A percentile compares a stretch with the other conserved stretches of the same genome.
Evolutionary conservation across 2,113 vertebrate species (phyloP).

Genomic region (Hemicordylus capensis): DNA sequence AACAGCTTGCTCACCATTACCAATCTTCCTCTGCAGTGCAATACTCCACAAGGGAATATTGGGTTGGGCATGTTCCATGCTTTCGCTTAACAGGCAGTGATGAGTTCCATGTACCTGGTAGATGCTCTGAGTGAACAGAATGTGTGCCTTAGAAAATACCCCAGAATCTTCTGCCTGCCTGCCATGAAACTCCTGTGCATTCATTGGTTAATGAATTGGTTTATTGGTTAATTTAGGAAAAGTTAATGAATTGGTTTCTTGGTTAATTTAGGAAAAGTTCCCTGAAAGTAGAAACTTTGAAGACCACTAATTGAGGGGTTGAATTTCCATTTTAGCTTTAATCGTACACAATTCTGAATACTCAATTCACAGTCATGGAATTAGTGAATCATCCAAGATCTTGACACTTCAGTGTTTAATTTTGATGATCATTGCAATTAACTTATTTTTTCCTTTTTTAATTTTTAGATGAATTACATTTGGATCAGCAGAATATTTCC

Average conservation of each 20-base stretch:
- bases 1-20: neutral
- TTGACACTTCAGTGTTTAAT: neutral
- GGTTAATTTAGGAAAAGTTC: neutral
- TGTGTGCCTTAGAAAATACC: neutral
- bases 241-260: neutral
- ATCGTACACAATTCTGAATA: neutral
- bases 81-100: neutral
- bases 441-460: slow-evolving; percentile 40
- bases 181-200: too few species aligned
- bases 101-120: too few species aligned
- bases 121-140: neutral
- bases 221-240: neutral
- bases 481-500: slow-evolving; percentile 66
- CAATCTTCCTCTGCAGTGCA: neutral
- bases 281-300: neutral
- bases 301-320: neutral
- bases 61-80: neutral
- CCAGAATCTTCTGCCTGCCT: too few species aligned
- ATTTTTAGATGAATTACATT: slow-evolving; percentile 70
- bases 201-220: too few species aligned
- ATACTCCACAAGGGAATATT: neutral
- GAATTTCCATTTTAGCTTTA: neutral
- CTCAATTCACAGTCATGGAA: neutral
- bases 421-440: neutral
- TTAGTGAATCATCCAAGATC: neutral